These are phyloP conservation scores for Girardia tigrina DNA, from an alignment of 2,888 invertebrate genomes.

Conservation along the genomic window DNA sequence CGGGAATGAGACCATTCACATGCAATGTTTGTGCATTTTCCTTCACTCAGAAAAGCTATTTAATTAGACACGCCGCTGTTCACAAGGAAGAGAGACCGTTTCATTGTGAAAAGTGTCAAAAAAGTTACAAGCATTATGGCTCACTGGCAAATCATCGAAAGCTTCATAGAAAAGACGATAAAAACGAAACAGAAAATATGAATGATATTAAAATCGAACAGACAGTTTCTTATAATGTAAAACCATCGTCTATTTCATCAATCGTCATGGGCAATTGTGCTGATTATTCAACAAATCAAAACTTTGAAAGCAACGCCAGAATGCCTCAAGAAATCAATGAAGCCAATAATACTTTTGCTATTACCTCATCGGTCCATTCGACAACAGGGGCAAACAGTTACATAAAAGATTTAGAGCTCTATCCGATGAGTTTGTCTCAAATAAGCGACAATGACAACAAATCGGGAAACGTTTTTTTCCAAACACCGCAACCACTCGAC, in stretches of 20 bases:
- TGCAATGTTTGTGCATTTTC: conserved; percentile 26
- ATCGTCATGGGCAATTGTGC: not conserved
- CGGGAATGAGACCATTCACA: conserved; percentile 24
- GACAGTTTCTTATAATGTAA: not conserved
- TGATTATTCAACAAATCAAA: not conserved
- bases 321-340: not conserved
- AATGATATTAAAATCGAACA: not conserved
- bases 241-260: not conserved
- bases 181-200: not conserved
- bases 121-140: conserved; percentile 30
- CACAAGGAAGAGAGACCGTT: conserved; percentile 27
- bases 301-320: not conserved
- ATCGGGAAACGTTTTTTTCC: not conserved
- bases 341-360: not conserved
- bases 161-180: conserved; percentile 11
- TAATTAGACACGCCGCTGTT: conserved; percentile 27
- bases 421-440: not conserved
- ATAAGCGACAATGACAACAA: not conserved
- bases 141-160: conserved; percentile 24
- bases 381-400: not conserved
- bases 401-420: not conserved
- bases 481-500: not conserved
- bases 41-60: conserved; percentile 32
- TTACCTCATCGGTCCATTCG: not conserved
- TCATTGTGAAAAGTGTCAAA: conserved; percentile 15